These are phyloP conservation scores for Celastrina argiolus DNA, from an alignment of 2,888 invertebrate genomes.

Conservation along the genomic window DNA sequence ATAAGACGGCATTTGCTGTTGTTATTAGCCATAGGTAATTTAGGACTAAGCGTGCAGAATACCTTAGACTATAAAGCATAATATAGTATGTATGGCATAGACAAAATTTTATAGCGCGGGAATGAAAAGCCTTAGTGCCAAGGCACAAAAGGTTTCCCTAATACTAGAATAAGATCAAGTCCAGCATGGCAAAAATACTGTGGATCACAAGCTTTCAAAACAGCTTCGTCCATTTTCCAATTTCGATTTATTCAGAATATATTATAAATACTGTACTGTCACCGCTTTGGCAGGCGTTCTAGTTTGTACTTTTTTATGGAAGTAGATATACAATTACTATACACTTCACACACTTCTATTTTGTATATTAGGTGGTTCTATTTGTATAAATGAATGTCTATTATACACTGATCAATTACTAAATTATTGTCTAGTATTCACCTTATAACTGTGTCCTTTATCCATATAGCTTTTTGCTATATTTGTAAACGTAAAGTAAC, in stretches of 20 bases:
- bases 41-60: no score
- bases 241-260: not conserved
- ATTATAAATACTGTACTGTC: not conserved
- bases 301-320: not conserved
- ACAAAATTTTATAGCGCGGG: no score
- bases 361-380: conserved; percentile 1
- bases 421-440: not conserved
- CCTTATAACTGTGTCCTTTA: not conserved
- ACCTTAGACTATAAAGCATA: no score
- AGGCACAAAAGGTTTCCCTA: no score
- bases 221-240: no score
- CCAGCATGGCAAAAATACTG: no score
- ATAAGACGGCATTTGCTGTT: no score
- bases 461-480: not conserved
- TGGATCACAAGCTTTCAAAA: no score
- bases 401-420: conserved; percentile 1
- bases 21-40: no score
- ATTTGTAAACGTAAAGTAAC: not conserved
- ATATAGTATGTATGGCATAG: no score
- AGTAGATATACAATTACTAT: not conserved
- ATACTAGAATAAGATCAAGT: no score
- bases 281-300: not conserved
- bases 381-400: not conserved
- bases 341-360: not conserved
- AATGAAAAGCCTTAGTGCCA: no score